These are phyloP conservation scores for Catajapyx aquilonaris DNA, from an alignment of 1,140 invertebrate genomes.

Conservation along the genomic window DNA sequence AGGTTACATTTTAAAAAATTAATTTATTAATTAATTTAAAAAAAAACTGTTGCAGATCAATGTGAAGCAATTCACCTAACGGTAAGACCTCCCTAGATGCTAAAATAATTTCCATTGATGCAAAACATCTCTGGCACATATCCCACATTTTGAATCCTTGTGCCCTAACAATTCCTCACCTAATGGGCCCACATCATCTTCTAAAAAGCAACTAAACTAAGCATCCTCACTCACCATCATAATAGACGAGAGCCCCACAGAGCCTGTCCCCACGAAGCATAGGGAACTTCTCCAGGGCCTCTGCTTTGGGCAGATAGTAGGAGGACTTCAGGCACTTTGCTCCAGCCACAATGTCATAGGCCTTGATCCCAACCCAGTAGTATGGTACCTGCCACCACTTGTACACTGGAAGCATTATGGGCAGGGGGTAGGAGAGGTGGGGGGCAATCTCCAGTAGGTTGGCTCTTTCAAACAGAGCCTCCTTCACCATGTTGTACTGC, in stretches of 20 bases:
- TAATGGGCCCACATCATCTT: no score
- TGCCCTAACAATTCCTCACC: no score
- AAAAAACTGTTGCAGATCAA: no score
- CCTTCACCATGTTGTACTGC: slow-evolving; percentile 93
- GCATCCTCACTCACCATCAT: no score
- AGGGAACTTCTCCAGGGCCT: slow-evolving; percentile 90
- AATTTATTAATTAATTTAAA: no score
- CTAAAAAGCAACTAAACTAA: no score
- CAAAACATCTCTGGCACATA: no score
- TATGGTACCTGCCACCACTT: slow-evolving; percentile 98
- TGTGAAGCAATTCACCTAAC: no score
- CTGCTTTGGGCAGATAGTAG: slow-evolving; percentile 80
- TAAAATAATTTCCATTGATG: no score
- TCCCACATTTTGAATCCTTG: no score
- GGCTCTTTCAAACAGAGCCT: slow-evolving; percentile 85
- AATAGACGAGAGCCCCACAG: slow-evolving; percentile 93
- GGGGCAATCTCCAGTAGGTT: slow-evolving; percentile 89
- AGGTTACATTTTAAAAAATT: no score
- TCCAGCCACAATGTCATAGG: slow-evolving; percentile 94
- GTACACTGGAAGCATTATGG: slow-evolving; percentile 97
- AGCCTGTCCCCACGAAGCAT: slow-evolving; percentile 87
- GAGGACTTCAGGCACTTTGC: slow-evolving; percentile 84
- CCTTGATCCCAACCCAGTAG: slow-evolving; percentile 96
- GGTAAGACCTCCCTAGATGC: no score
- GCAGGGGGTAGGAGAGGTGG: slow-evolving; percentile 85